Base-by-base conservation (phyloP, 2,888 invertebrate species). In the Nomada ferruginata region DNA sequence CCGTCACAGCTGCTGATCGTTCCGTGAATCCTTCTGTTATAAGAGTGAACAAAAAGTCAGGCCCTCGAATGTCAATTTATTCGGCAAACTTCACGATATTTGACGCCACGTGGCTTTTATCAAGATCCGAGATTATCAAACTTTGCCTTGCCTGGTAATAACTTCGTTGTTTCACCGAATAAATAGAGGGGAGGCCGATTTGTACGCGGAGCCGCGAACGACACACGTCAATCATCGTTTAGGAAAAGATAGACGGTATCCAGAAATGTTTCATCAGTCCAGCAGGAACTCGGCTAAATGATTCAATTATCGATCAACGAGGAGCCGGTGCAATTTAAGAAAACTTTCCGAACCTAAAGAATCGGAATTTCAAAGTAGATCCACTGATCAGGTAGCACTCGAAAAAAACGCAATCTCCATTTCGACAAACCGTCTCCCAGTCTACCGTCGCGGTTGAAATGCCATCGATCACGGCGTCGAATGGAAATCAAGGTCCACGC, bases 41-140 rank as follows among this genome's bases (percentile, higher is more conserved):
- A 15, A 53, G 36, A 57, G 50, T 10, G n/a, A 23, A n/a, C 76
- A 64, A 71, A 77, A 73, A 79, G 71, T 63, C 79, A 18, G 55
- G 71, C 73, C 70, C 76, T 50, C 76, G 71, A 82, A 82, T 65
- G 82, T 85, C 87, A 85, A 87, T 86, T 85, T 80, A 65, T 63
- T 57, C 71, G 36, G 78, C 66, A 44, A 76, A 74, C 68, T 57
- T 63, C 44, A 50, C 64, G 70, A 72, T 75, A 50, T 63, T 72
- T 57, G 50, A 44, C 71, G 81, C 44, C 79, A 66, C 84, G 86
- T 76, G 81, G 73, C 71, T 59, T 36, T 71, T 57, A 50, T 18
- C 55, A 57, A 53, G 72, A 50, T 73, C 36, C 20, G 20, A 53
- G 18, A 71, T 80, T 71, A 64, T 83, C 82, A 65, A 36, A 60